Conservation (phyloP, 2,888 invertebrate species). For the Caenorhabditis sulstoni region DNA sequence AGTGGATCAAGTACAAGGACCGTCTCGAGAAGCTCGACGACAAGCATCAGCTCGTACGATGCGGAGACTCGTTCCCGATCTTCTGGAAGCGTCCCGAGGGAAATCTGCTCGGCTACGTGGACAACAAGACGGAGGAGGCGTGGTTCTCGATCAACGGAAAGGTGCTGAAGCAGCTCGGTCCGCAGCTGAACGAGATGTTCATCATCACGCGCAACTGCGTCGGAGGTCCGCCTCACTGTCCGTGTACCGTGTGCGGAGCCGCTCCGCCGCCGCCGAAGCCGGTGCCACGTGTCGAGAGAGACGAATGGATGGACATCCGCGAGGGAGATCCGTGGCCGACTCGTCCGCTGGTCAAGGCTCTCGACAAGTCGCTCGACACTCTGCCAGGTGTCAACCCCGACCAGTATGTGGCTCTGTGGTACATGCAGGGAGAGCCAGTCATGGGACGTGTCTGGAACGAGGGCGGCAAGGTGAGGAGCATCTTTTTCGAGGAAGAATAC, state of each 20-base stretch:
- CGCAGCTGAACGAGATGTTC: conserved; percentile 72
- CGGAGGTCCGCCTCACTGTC: conserved; percentile 66
- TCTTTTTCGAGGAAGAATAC: background rate
- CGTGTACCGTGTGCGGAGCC: conserved; percentile 44
- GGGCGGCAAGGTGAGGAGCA: conserved; percentile 69
- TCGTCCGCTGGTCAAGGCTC: conserved; percentile 63
- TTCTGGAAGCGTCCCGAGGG: conserved; percentile 70
- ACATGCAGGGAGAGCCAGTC: conserved; percentile 75
- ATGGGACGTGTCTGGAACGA: conserved; percentile 79
- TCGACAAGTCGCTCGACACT: conserved; percentile 73
- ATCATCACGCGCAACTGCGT: conserved; percentile 74
- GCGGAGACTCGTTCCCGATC: conserved; percentile 78
- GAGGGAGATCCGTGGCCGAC: conserved; percentile 75
- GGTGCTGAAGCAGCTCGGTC: conserved; percentile 56
- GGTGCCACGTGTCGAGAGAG: conserved; percentile 70
- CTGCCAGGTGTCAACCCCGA: conserved; percentile 73
- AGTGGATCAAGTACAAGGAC: conserved; percentile 77
- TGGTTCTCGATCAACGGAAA: conserved; percentile 73
- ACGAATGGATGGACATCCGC: conserved; percentile 78
- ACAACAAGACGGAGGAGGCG: conserved; percentile 76
- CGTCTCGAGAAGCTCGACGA: conserved; percentile 70
- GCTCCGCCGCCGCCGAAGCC: conserved; percentile 53
- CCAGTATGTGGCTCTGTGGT: conserved; percentile 79
- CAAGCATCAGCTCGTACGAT: conserved; percentile 71
- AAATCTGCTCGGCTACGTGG: conserved; percentile 69